Evolutionary conservation across 1,140 invertebrate species (phyloP).

Genomic region (Ostrea edulis): DNA sequence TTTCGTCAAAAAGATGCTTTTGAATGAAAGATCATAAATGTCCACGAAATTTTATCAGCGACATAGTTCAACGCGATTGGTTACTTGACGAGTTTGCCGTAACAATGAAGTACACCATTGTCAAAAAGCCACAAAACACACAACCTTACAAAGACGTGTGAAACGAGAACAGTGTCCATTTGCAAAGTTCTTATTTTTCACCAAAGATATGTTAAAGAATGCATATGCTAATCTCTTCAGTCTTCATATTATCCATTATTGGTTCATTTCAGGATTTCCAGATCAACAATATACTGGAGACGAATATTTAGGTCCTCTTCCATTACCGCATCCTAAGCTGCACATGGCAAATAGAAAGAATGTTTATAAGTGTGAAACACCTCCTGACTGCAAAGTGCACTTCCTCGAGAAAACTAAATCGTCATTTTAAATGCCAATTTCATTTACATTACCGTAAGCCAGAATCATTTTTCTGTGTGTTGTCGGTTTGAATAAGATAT

Average conservation of each 20-base stretch:
- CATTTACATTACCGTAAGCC: conserved; percentile 5
- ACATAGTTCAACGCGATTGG: conserved; percentile 27
- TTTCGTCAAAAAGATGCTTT: conserved; percentile 32
- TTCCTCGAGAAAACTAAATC: conserved; percentile 19
- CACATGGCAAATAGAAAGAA: conserved; percentile 23
- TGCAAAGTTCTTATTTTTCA: conserved; percentile 34
- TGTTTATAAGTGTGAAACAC: conserved; percentile 36
- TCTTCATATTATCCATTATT: conserved; percentile 12
- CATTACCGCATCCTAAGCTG: conserved; percentile 5
- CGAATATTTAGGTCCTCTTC: neutral
- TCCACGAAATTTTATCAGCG: conserved; percentile 23
- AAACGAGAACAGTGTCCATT: conserved; percentile 26
- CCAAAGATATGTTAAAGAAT: neutral
- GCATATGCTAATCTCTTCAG: neutral
- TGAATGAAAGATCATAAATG: conserved; percentile 31
- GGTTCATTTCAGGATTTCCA: neutral
- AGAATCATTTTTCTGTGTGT: conserved; percentile 30
- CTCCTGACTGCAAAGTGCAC: conserved; percentile 19
- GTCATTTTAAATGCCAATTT: conserved; percentile 36
- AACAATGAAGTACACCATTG: conserved; percentile 10
- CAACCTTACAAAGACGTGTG: conserved; percentile 5
- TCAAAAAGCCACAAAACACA: conserved; percentile 32
- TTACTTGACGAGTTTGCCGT: conserved; percentile 4
- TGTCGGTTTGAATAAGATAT: conserved; percentile 22
- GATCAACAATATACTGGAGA: neutral